Evolutionary conservation across 2,113 vertebrate genomes (phyloP), one percentile per base, ranked within the genome.

Genomic region (Acanthisitta chloris): DNA sequence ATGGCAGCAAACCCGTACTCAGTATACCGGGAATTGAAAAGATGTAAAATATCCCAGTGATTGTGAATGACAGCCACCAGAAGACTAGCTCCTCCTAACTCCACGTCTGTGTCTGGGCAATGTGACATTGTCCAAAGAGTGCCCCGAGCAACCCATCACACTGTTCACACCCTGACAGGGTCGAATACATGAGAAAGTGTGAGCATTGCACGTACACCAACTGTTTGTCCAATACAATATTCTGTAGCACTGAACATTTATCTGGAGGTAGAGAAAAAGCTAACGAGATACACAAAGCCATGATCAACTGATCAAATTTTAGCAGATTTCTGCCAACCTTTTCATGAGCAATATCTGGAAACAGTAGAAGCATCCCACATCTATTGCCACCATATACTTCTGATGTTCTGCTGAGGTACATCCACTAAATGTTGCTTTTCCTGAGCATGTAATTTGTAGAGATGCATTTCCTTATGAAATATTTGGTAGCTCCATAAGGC

Each of bases 341-440:
- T 97, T 97, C 55, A 97, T 97, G 57, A 98, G 83, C 82, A 98
- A 94, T 89, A 97, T 96, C 97, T 98, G 80, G 20, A 82, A 96
- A 79, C 52, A 40, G 67, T 81, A 95, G 42, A 52, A 86, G 14
- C 6, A 26, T 18, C 17, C 40, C 52, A 28, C 49, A 38, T 74
- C 42, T 74, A 16, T 67, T 85, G 29, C 17, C 17, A 74, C 59
- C 17, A n/a, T 48, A 12, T 29, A 61, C 6, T 86, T 69, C 21
- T 90, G 54, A 52, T 33, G 7, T 51, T 88, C 65, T 88, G 57
- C 26, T 88, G 33, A 43, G 43, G 28, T 65, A 48, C 38, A 49
- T 57, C 15, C 45, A 57, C 54, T 48, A 29, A 57, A 77, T 21
- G 4, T 17, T 67, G 21, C 10, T 82, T 86, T 67, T 72, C 21